Base-by-base conservation (phyloP, 1,140 invertebrate species). In the Popillia japonica region DNA sequence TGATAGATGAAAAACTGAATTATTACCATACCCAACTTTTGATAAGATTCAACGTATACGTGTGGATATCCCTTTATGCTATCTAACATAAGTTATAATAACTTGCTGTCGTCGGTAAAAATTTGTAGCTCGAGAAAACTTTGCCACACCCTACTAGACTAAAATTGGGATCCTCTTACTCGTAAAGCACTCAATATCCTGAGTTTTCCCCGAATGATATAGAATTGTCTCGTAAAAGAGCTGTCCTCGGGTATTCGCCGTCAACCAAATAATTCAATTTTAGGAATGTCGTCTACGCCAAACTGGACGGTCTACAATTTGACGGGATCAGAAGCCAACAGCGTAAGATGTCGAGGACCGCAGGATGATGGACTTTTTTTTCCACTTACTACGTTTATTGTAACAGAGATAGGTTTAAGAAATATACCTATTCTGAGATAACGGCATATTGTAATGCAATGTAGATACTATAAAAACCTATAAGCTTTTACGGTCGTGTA, bases 261-360 rank as follows among this genome's bases (percentile, higher is more conserved):
- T 64, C 61, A 22, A 64, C 61, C 61, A 27, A 64, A 64, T 64
- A 64, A 64, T 64, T 64, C 61, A 64, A 64, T 64, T 64, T 64
- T 20, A 64, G 61, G 23, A 64, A 64, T 9, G 61, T 17, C 61
- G 22, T 64, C 23, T 64, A 64, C 17, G 44, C 44, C 44, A n/a
- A 48, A 48, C 61, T 27, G 61, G 61, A 20, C 61, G 22, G 10
- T 64, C 6, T 22, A 27, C 11, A 17, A 22, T 11, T 64, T 64
- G 61, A 64, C 61, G 61, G 61, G 61, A 64, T 11, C n/a, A 64
- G 61, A n/a, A n/a, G n/a, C n/a, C n/a, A n/a, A n/a, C n/a, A n/a
- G n/a, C n/a, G n/a, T n/a, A n/a, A n/a, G n/a, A n/a, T n/a, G n/a
- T n/a, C n/a, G n/a, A 27, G 61, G 61, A n/a, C 44, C 44, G 44